Base-by-base conservation (phyloP, 1,140 invertebrate genomes). In the Cephus cinctus region DNA sequence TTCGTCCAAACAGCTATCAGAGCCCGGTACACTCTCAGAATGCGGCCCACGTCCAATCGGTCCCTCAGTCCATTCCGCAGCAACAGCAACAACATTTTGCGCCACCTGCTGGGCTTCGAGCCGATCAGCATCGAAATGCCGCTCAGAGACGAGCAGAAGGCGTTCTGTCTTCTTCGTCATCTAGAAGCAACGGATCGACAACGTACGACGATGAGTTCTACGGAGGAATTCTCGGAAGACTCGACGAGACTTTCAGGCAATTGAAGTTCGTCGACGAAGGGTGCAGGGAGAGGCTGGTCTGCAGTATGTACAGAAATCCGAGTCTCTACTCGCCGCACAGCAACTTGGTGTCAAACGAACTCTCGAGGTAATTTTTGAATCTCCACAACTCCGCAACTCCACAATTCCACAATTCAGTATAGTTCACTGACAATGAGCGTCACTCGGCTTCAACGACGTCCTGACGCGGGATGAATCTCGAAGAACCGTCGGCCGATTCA, bases 251-350 rank as follows among this genome's bases (percentile, higher is more conserved):
- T 30, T 82, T 92, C 22, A 71, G 65, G 5, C 82, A 86, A 31
- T 66, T 92, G 31, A 84, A 84, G 16, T 76, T 80, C 54, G 65
- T 62, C 1, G 88, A 89, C 2, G 83, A 87, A 53, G 78, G 79
- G 0, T 93, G 90, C 65, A 79, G 81, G 45, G 87, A 92, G 60
- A 75, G 87, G 54, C 79, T 90, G 2, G 82, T 92, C 2, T 93
- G 89, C 67, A 85, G 83, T 48, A 84, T 92, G 79, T 93, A 92
- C 74, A 87, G 87, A 60, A 86, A 86, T 61, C 90, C 89, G 1
- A 68, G 78, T 18, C 80, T 80, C 49, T 91, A 86, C 59, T 83
- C 86, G 50, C 89, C 90, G 1, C 86, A 91, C 66, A 92, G 89
- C 65, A 92, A 92, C 74, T 78, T 90, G 27, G 78, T 92, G 4